phyloP scores from a whole-genome alignment of 2,113 vertebrate species.

The Amblyopsis rosae region DNA sequence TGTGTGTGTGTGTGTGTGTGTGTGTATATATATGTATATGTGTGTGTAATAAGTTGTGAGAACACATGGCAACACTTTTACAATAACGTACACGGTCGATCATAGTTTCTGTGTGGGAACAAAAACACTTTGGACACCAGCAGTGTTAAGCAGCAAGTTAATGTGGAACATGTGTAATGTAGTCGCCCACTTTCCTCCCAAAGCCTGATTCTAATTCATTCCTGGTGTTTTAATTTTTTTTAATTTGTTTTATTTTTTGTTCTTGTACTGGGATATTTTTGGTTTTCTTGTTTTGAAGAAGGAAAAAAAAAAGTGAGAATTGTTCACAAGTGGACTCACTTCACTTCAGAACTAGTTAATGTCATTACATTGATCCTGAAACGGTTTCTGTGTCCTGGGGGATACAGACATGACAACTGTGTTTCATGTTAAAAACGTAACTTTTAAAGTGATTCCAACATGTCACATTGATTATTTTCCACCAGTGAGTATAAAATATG shows the following conservation, averaged over 20 bases:
- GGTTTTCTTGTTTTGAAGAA: neutral
- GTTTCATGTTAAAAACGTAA: constrained; percentile 23
- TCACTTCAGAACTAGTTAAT: no score
- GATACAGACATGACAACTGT: neutral
- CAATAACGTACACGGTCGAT: neutral
- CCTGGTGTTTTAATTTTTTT: neutral
- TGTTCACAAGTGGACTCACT: no score
- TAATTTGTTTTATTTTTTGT: neutral
- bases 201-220: neutral
- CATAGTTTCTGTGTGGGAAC: neutral
- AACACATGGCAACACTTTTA: no score
- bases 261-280: neutral
- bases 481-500: no score
- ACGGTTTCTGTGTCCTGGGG: no score
- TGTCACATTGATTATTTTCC: neutral
- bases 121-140: neutral
- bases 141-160: no score
- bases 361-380: no score
- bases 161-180: constrained; percentile 10
- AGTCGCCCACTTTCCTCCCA: constrained; percentile 27
- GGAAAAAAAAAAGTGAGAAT: neutral
- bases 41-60: no score
- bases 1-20: no score
- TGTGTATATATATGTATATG: no score
- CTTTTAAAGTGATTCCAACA: neutral